Conservation (phyloP, 2,888 invertebrate species). For the Agrypnus murinus region DNA sequence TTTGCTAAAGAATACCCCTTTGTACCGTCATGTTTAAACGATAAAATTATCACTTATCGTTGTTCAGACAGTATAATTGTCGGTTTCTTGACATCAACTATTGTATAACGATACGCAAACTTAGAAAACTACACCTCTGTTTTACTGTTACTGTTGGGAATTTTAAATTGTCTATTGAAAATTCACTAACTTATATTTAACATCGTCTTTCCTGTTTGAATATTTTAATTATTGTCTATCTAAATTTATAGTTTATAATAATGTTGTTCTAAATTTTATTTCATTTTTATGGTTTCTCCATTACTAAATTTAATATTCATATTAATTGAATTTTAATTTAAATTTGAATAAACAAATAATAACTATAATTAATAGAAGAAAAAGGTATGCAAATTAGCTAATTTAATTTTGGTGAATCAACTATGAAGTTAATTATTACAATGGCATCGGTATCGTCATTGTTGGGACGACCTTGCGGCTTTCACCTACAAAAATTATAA, state of each 20-base stretch:
- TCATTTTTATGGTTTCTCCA: background rate
- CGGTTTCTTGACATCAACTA: conserved; percentile 11
- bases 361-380: conserved; percentile 1
- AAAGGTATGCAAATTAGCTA: conserved; percentile 8
- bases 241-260: conserved; percentile 3
- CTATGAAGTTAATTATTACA: background rate
- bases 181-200: conserved; percentile 9
- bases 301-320: background rate
- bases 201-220: conserved; percentile 9
- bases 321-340: conserved; percentile 12
- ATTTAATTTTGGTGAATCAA: conserved; percentile 1
- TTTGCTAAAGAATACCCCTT: conserved; percentile 16
- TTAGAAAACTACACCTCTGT: conserved; percentile 13
- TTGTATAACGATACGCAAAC: conserved; percentile 27
- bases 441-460: background rate
- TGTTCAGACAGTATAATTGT: conserved; percentile 16
- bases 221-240: conserved; percentile 12
- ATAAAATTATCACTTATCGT: conserved; percentile 25
- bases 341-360: conserved; percentile 19
- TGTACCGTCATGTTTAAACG: conserved; percentile 27
- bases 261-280: conserved; percentile 12
- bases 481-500: background rate
- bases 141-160: conserved; percentile 1
- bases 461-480: background rate
- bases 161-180: conserved; percentile 21